Conservation (phyloP, 2,888 invertebrate species). For the Aspidiotus destructor region DNA sequence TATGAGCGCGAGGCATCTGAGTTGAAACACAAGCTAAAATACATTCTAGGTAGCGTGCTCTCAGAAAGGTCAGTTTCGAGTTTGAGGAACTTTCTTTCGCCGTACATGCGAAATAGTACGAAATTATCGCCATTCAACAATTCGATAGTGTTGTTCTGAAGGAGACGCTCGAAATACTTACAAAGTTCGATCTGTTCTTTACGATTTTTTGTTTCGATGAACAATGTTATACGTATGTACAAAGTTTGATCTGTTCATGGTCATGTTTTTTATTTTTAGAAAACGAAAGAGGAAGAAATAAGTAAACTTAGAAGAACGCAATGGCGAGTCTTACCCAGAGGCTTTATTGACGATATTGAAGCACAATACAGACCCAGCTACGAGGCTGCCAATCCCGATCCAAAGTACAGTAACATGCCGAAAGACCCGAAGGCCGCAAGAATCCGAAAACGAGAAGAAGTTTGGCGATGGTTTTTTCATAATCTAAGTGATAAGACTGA, state of each 20-base stretch:
- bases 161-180: neutral
- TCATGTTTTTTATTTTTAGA: too few species aligned
- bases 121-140: too few species aligned
- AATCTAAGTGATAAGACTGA: slow-evolving; percentile 3
- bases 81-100: too few species aligned
- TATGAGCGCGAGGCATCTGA: too few species aligned
- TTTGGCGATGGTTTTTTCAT: slow-evolving; percentile 3
- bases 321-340: slow-evolving; percentile 6
- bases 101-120: too few species aligned
- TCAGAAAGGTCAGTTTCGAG: too few species aligned
- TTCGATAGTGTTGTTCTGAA: too few species aligned
- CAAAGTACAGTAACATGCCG: neutral
- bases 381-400: slow-evolving; percentile 1
- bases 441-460: slow-evolving; percentile 2
- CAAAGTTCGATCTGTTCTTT: neutral
- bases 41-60: too few species aligned
- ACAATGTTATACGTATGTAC: neutral
- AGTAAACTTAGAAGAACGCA: slow-evolving; percentile 10
- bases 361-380: neutral
- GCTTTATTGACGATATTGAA: slow-evolving; percentile 15
- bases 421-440: slow-evolving; percentile 3
- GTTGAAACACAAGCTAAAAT: too few species aligned
- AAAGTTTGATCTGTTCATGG: too few species aligned
- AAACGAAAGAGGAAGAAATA: too few species aligned
- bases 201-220: neutral